Evolutionary conservation across 2,113 vertebrate species (phyloP), one percentile per base, ranked within the genome.

Genomic region (Gymnocephalus cernua): DNA sequence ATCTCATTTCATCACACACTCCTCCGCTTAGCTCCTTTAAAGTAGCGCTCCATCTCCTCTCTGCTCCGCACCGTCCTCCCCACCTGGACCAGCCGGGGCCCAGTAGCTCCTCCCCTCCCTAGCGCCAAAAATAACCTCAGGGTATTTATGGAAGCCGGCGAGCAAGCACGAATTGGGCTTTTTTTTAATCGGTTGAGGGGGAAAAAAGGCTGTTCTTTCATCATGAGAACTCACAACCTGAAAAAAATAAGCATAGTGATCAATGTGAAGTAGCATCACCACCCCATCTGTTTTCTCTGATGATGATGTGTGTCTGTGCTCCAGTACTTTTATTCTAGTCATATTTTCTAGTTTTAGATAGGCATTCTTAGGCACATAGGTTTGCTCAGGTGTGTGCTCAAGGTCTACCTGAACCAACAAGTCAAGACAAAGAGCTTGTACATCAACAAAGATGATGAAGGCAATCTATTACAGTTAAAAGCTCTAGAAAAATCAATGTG

Each of bases 1-100:
- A 89, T 95, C 75, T 89, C 74, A 92, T 95, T 95, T 93, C 92
- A 93, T 95, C 94, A 94, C 86, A 68, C 78, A 69, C 84, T 67
- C 59, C 82, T 74, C 78, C 66, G 27, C 82, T 77, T 51, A 65
- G 57, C 71, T 82, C 74, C 63, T 85, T 66, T 90, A 88, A 91
- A 92, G 85, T 67, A 18, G 80, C 15, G 23, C 54, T 74, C 57
- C 66, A 27, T 27, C 68, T 54, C 50, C 41, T 32, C 62, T 41
- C 45, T 16, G 50, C 48, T 56, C 18, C 64, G 69, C 35, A 21
- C 53, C 29, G 32, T 29, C 80, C 74, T 57, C 61, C 86, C 86
- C 86, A 89, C 89, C 90, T 85, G 79, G 29, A 79, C 77, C 80
- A 75, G 38, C 48, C 35, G 6, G 41, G 47, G 45, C 66, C 77